phyloP scores from a whole-genome alignment of 2,113 vertebrate species.

The Gallinago jamesoni region DNA sequence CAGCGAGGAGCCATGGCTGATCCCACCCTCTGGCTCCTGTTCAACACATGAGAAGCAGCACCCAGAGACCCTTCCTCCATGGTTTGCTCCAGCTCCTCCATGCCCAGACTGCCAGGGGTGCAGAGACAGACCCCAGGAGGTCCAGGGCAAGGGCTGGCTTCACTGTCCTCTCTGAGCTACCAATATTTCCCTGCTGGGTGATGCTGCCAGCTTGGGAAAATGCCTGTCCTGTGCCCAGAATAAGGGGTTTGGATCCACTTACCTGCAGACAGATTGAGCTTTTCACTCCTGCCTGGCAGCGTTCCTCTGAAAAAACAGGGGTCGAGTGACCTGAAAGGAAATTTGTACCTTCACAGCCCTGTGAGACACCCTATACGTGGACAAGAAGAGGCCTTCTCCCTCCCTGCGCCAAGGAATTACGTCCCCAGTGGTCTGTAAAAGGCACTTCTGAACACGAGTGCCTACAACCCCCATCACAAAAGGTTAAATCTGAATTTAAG shows the following conservation, averaged over 20 bases:
- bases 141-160: background rate
- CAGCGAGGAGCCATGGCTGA: background rate
- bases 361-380: rapidly evolving
- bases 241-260: no score
- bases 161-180: background rate
- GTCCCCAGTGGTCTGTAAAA: background rate
- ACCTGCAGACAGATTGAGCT: background rate
- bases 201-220: background rate
- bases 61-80: background rate
- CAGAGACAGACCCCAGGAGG: background rate
- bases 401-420: background rate
- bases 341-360: background rate
- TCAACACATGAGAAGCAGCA: background rate
- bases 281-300: background rate
- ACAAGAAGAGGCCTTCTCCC: background rate
- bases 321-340: background rate
- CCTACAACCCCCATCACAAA: background rate
- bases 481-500: slow-evolving; percentile 6
- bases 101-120: background rate
- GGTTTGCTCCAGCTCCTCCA: background rate
- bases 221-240: background rate
- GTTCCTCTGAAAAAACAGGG: background rate
- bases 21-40: background rate
- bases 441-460: background rate
- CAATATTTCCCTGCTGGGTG: background rate